phyloP scores from a whole-genome alignment of 2,888 invertebrate genomes.

The Drosophila mimica region DNA sequence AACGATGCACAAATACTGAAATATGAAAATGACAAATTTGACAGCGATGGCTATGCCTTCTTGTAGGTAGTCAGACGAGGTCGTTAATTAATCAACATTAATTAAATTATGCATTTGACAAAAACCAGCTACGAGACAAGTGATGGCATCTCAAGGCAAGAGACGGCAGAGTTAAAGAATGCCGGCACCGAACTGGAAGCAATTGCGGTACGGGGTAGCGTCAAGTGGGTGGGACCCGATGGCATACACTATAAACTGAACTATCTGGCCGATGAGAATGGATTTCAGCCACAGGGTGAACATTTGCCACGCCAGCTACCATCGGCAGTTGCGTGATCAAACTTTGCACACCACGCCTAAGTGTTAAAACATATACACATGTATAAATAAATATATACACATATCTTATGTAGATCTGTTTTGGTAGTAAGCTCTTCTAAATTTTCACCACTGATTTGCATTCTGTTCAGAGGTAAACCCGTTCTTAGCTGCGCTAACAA shows the following conservation, averaged over 20 bases:
- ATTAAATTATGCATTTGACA: neutral
- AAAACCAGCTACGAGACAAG: constrained; percentile 81
- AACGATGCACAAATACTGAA: constrained; percentile 64
- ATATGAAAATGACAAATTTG: constrained; percentile 86
- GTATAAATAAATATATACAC: neutral
- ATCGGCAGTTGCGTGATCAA: constrained; percentile 55
- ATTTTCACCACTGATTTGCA: constrained; percentile 53
- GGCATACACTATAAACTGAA: constrained; percentile 87
- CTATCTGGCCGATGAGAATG: constrained; percentile 78
- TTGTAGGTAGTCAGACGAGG: constrained; percentile 84
- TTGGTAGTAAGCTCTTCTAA: constrained; percentile 42
- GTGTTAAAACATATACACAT: constrained; percentile 11
- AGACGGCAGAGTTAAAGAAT: constrained; percentile 82
- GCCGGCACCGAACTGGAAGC: constrained; percentile 77
- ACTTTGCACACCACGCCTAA: constrained; percentile 1
- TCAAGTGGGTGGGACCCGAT: constrained; percentile 86
- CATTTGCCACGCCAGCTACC: constrained; percentile 68
- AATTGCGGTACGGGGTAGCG: constrained; percentile 84
- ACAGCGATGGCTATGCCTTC: constrained; percentile 87
- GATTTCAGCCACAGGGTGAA: constrained; percentile 79
- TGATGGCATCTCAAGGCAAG: constrained; percentile 83
- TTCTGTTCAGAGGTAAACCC: constrained; percentile 47
- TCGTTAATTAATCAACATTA: neutral
- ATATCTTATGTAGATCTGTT: constrained; percentile 16
- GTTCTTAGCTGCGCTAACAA: constrained; percentile 27